Conservation (phyloP, 2,113 vertebrate species). For the Ceyx cyanopectus region DNA sequence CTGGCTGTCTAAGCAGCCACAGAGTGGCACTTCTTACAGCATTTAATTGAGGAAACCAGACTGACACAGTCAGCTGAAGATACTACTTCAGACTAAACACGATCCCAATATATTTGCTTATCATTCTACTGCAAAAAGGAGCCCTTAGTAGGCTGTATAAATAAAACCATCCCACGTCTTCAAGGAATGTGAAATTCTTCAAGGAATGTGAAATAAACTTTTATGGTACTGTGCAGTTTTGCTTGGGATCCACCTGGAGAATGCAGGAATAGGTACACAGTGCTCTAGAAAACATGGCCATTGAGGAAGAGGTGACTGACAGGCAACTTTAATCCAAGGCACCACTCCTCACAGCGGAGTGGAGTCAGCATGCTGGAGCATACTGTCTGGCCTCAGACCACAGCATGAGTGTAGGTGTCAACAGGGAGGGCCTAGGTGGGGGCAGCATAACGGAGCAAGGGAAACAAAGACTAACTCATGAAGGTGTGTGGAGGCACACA, state of each 20-base stretch:
- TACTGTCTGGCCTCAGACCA: accelerated
- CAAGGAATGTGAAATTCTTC: neutral
- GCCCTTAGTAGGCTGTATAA: neutral
- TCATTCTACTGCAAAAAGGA: neutral
- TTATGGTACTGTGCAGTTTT: neutral
- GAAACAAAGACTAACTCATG: too few relatives aligned
- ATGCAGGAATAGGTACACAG: neutral
- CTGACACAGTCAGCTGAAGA: neutral
- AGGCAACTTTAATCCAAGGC: neutral
- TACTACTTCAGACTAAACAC: neutral
- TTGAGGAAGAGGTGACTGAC: neutral
- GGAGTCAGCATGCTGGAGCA: accelerated
- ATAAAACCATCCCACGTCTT: slow-evolving; percentile 20
- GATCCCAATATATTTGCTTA: neutral
- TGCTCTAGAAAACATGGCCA: neutral
- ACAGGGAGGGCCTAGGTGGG: accelerated
- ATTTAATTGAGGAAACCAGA: slow-evolving; percentile 15
- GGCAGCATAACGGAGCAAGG: neutral
- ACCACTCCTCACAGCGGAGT: accelerated
- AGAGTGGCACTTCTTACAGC: neutral
- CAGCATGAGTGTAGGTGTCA: accelerated
- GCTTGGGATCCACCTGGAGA: neutral
- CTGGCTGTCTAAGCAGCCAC: neutral
- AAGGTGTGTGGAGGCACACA: too few relatives aligned
- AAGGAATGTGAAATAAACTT: neutral